Evolutionary conservation across 2,113 vertebrate species (phyloP).

Genomic region (Australoheros scitulus): DNA sequence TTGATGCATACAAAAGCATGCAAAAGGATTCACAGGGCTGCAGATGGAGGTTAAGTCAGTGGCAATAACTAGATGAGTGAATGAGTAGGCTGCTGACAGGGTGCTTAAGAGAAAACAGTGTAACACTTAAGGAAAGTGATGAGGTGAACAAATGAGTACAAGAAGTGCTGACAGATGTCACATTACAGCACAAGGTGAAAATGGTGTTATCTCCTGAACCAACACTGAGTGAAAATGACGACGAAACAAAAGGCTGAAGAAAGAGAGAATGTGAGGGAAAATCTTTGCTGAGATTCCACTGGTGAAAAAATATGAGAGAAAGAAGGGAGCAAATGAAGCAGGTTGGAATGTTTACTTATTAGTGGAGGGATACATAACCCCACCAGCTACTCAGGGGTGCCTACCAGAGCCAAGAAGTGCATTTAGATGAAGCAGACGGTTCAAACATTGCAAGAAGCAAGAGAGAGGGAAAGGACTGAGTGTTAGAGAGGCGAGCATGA

Average conservation of each 20-base stretch:
- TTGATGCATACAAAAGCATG: background rate
- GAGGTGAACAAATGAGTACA: conserved; percentile 15
- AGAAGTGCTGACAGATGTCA: conserved; percentile 45
- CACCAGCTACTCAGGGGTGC: background rate
- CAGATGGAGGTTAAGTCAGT: background rate
- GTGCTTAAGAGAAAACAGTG: conserved; percentile 14
- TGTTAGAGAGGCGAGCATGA: conserved; percentile 35
- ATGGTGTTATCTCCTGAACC: background rate
- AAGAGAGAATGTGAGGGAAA: background rate
- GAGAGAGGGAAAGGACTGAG: background rate
- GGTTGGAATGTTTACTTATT: background rate
- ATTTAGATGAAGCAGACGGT: conserved; percentile 25
- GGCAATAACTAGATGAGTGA: background rate
- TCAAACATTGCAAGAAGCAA: conserved; percentile 17
- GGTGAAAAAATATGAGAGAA: conserved; percentile 10
- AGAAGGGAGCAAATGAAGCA: background rate
- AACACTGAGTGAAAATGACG: background rate
- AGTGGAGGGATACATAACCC: background rate
- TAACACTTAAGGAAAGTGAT: conserved; percentile 1
- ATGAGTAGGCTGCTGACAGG: background rate
- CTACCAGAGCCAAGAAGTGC: conserved; percentile 13
- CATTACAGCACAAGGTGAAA: background rate
- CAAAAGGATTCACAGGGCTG: background rate
- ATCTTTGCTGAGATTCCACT: conserved; percentile 30
- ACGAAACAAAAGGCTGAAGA: background rate